A percentile compares a stretch with the other conserved stretches of the same genome.
Conservation (phyloP, 2,797 vertebrate genomes). For the Pipistrellus kuhlii region DNA sequence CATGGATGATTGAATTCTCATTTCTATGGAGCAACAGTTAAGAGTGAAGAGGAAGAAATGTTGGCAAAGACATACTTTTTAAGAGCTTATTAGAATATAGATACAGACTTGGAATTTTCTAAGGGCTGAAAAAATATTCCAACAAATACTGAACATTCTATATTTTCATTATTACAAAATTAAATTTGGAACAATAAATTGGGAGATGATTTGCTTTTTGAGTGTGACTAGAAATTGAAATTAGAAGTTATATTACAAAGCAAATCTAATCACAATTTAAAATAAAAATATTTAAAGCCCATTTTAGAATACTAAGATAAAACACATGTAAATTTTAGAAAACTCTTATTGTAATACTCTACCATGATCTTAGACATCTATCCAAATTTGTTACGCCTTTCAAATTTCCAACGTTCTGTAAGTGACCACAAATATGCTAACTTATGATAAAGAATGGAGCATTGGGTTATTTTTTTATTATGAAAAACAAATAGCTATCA, state of each 20-base stretch:
- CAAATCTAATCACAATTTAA: constrained; percentile 62
- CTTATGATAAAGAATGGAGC: not conserved
- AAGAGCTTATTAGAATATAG: constrained; percentile 52
- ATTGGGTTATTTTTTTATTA: not conserved
- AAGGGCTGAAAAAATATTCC: constrained; percentile 35
- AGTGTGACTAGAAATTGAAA: constrained; percentile 53
- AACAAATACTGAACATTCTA: not conserved
- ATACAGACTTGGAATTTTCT: constrained; percentile 21
- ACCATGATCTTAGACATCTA: not conserved
- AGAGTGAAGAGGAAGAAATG: constrained; percentile 19
- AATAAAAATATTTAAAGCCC: constrained; percentile 51
- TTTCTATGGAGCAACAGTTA: constrained; percentile 13
- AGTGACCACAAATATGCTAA: not conserved
- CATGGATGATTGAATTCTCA: not conserved
- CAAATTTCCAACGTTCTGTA: not conserved
- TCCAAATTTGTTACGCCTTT: constrained; percentile 39
- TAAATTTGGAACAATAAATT: constrained; percentile 65
- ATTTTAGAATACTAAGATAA: constrained; percentile 41
- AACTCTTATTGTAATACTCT: not conserved
- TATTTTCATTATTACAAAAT: constrained; percentile 60
- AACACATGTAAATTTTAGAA: constrained; percentile 46
- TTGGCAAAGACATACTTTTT: constrained; percentile 35
- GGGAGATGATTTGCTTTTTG: constrained; percentile 60
- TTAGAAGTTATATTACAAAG: constrained; percentile 60
- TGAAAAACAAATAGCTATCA: constrained; percentile 26